Percentiles rank a stretch among this genome's conserved stretches.
Conservation (phyloP, 2,888 invertebrate species). For the Dasypogon diadema region DNA sequence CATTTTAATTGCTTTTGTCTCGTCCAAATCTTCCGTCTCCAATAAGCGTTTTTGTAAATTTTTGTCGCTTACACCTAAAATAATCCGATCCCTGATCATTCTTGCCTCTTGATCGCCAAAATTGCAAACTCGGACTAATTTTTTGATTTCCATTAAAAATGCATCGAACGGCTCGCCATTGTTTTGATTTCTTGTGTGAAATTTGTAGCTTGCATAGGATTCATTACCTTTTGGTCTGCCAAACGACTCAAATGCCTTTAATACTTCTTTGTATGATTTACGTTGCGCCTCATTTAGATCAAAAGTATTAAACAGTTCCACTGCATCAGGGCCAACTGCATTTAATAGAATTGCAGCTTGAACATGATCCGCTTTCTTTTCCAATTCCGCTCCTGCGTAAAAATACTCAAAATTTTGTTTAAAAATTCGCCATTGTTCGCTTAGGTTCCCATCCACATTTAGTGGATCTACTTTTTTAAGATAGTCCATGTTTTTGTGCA, state of each 20-base stretch:
- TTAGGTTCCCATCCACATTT: not conserved
- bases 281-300: slow-evolving; percentile 51
- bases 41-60: not conserved
- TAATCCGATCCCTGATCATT: slow-evolving; percentile 42
- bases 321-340: slow-evolving; percentile 59
- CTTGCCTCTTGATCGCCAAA: slow-evolving; percentile 14
- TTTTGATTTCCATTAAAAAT: slow-evolving; percentile 51
- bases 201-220: slow-evolving; percentile 26
- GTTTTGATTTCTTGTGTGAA: slow-evolving; percentile 25
- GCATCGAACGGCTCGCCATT: slow-evolving; percentile 44
- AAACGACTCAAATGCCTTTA: slow-evolving; percentile 54
- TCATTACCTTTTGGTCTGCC: slow-evolving; percentile 42
- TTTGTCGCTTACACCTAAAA: slow-evolving; percentile 7
- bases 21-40: not conserved
- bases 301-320: slow-evolving; percentile 60
- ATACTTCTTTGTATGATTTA: slow-evolving; percentile 51
- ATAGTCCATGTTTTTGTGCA: not conserved
- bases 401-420: not conserved
- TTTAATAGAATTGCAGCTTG: slow-evolving; percentile 59
- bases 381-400: not conserved
- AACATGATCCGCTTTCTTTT: slow-evolving; percentile 55
- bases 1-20: not conserved
- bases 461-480: not conserved
- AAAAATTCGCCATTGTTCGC: not conserved
- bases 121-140: slow-evolving; percentile 22